These are phyloP conservation scores for Idris sp. DNA, from an alignment of 1,140 invertebrate species.

Conservation along the genomic window DNA sequence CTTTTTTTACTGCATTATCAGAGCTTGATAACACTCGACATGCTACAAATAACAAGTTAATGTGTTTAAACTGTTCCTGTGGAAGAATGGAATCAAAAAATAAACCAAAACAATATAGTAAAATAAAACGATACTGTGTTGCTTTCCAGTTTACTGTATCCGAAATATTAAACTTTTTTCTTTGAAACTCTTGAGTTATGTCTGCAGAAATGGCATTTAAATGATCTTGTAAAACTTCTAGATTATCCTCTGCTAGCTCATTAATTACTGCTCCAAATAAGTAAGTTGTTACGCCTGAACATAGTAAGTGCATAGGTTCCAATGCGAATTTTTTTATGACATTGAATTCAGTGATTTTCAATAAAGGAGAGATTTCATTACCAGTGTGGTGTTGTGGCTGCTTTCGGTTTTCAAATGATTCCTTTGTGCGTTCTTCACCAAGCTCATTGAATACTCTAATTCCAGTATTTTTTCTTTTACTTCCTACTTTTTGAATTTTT, in stretches of 20 bases:
- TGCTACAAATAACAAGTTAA: neutral
- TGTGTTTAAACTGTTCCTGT: neutral
- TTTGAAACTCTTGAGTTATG: constrained; percentile 45
- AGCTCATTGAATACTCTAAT: constrained; percentile 24
- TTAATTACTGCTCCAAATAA: constrained; percentile 17
- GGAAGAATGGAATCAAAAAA: neutral
- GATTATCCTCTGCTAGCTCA: constrained; percentile 5
- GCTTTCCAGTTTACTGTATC: constrained; percentile 30
- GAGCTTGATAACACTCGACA: neutral
- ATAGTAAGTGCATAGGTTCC: constrained; percentile 42
- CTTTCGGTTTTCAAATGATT: constrained; percentile 21
- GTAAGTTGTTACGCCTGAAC: constrained; percentile 19
- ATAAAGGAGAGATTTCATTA: constrained; percentile 27
- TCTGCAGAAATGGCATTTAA: constrained; percentile 5
- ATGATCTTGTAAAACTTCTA: constrained; percentile 2
- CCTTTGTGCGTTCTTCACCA: constrained; percentile 13
- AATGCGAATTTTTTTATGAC: constrained; percentile 26
- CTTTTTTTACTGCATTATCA: neutral
- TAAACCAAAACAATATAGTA: constrained; percentile 12
- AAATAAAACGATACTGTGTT: constrained; percentile 20
- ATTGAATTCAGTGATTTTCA: constrained; percentile 27
- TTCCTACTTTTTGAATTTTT: constrained; percentile 1
- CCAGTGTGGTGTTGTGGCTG: constrained; percentile 27
- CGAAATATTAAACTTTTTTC: constrained; percentile 21
- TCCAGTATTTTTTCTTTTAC: constrained; percentile 1